These are phyloP conservation scores for Amazona vittata DNA, from an alignment of 2,113 vertebrate species.

Conservation along the genomic window DNA sequence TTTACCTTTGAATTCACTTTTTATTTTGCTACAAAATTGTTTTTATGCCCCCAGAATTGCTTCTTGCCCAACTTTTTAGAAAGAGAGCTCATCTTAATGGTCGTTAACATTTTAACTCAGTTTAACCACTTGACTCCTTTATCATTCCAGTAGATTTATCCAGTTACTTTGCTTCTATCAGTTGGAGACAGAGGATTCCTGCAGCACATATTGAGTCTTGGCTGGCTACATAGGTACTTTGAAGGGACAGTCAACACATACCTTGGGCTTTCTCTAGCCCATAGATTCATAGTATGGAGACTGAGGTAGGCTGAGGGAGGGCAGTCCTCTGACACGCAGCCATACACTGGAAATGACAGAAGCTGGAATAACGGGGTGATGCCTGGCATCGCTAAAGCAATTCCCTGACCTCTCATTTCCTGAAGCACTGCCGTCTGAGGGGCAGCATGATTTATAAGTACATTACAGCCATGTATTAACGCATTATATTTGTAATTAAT, in stretches of 20 bases:
- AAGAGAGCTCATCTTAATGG: neutral
- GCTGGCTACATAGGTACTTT: accelerated
- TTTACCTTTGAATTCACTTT: neutral
- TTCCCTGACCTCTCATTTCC: neutral
- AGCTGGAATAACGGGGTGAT: neutral
- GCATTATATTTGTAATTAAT: too few relatives aligned
- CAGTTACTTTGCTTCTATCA: neutral
- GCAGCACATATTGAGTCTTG: neutral
- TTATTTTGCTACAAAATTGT: neutral
- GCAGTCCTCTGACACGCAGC: accelerated
- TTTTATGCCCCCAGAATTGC: neutral
- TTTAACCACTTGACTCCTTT: neutral
- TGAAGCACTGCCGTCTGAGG: neutral
- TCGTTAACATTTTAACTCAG: neutral
- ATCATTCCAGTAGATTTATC: neutral
- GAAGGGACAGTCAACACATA: neutral
- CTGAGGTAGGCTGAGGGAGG: accelerated
- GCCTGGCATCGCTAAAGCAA: accelerated
- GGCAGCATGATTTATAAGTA: accelerated
- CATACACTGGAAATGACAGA: accelerated
- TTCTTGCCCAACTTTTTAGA: neutral
- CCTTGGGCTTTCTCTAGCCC: neutral
- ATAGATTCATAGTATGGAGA: accelerated
- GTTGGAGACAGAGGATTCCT: neutral
- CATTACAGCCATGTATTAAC: accelerated